Evolutionary conservation across 1,140 invertebrate species (phyloP).

Genomic region (Drosophila seguyi): DNA sequence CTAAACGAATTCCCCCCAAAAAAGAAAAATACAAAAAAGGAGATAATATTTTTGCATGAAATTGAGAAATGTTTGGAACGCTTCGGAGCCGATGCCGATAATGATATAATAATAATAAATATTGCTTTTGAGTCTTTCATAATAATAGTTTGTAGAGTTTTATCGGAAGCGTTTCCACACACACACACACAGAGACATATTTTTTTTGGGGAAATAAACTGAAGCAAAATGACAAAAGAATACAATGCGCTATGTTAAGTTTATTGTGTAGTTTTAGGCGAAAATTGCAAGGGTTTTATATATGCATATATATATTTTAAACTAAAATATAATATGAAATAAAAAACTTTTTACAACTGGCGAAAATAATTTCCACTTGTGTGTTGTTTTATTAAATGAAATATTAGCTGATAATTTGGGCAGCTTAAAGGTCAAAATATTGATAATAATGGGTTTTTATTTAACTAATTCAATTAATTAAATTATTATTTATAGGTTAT

Average conservation of each 20-base stretch:
- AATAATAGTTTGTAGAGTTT: constrained; percentile 42
- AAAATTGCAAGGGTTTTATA: constrained; percentile 71
- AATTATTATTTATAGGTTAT: no score
- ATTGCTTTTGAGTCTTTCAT: constrained; percentile 82
- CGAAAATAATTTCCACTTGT: constrained; percentile 28
- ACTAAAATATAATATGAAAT: constrained; percentile 58
- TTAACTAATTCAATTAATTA: no score
- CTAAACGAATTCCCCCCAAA: constrained; percentile 4
- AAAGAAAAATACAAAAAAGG: not conserved
- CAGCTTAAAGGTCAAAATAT: no score
- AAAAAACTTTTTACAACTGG: constrained; percentile 71
- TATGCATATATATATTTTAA: constrained; percentile 42
- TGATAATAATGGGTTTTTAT: no score
- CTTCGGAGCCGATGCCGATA: constrained; percentile 31
- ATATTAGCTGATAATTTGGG: not conserved
- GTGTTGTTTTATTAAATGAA: not conserved
- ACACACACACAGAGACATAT: constrained; percentile 17
- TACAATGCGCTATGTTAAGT: constrained; percentile 76
- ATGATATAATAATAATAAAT: constrained; percentile 53
- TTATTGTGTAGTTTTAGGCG: constrained; percentile 81
- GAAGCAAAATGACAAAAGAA: constrained; percentile 33
- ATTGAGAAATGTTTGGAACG: constrained; percentile 44
- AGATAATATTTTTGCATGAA: constrained; percentile 49
- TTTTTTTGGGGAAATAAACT: constrained; percentile 34
- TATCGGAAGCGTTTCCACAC: constrained; percentile 24